Conservation (phyloP, 1,140 invertebrate species). For the Vollenhovia emeryi region DNA sequence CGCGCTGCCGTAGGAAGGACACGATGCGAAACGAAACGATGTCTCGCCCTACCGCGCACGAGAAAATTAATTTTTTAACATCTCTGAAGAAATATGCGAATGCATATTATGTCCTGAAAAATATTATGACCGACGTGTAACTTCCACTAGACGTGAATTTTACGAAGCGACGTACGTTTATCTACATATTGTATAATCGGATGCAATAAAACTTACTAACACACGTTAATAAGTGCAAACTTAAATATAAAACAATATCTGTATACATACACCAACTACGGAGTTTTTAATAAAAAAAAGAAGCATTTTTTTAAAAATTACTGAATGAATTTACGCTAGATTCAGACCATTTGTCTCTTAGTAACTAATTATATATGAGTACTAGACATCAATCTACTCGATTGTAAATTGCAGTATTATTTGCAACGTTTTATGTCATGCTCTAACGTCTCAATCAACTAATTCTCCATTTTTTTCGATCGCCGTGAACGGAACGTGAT, state of each 20-base stretch:
- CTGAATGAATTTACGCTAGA: too few relatives aligned
- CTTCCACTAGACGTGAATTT: constrained; percentile 25
- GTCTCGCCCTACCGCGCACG: constrained; percentile 24
- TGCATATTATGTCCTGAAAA: constrained; percentile 29
- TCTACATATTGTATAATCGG: background rate
- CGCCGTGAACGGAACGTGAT: constrained; percentile 6
- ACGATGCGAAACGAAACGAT: constrained; percentile 33
- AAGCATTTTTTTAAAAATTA: too few relatives aligned
- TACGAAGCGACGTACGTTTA: background rate
- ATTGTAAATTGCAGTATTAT: constrained; percentile 4
- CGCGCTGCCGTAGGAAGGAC: background rate
- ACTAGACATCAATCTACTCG: background rate
- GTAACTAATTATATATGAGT: background rate
- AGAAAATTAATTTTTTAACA: constrained; percentile 58
- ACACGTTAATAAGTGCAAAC: background rate
- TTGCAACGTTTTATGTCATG: background rate
- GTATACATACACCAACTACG: background rate
- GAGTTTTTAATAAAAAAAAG: background rate
- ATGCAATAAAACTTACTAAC: background rate
- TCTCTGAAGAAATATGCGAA: constrained; percentile 29
- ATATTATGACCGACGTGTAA: constrained; percentile 34
- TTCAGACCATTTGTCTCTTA: background rate
- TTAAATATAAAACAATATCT: background rate
- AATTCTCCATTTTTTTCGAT: constrained; percentile 29
- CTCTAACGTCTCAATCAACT: constrained; percentile 34